Evolutionary conservation across 2,888 invertebrate genomes (phyloP).

Genomic region (Chloroclysta siterata): DNA sequence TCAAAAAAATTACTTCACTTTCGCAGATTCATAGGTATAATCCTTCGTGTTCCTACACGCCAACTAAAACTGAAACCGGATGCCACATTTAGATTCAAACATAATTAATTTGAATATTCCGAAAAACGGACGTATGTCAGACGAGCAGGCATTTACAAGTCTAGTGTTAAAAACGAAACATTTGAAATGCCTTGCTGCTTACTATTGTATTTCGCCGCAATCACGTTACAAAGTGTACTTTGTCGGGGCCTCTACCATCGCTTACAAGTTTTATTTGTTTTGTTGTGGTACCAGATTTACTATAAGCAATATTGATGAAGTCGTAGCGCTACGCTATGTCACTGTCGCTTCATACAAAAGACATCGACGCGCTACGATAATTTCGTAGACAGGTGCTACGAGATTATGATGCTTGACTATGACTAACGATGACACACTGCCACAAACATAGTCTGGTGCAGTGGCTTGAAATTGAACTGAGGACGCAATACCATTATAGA

Average conservation of each 20-base stretch:
- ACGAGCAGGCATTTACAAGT: slow-evolving; percentile 23
- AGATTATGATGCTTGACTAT: slow-evolving; percentile 1
- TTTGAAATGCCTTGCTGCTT: slow-evolving; percentile 26
- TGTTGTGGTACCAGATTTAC: too few species aligned
- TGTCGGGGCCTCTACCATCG: neutral
- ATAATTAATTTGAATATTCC: neutral
- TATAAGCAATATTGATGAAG: neutral
- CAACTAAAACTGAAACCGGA: too few species aligned
- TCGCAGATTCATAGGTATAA: too few species aligned
- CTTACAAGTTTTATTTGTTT: neutral
- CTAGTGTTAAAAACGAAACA: slow-evolving; percentile 29
- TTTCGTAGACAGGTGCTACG: slow-evolving; percentile 22
- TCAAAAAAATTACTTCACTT: too few species aligned
- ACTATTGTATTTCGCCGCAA: slow-evolving; percentile 19
- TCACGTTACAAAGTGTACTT: neutral
- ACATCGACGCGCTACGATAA: slow-evolving; percentile 19
- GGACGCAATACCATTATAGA: neutral
- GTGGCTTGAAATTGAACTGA: neutral
- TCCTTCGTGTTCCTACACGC: too few species aligned
- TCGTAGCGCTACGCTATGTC: slow-evolving; percentile 11
- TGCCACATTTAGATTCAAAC: neutral
- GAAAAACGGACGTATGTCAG: slow-evolving; percentile 9
- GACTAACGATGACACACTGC: neutral
- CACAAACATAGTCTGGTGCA: neutral
- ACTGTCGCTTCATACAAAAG: slow-evolving; percentile 8